Base-by-base conservation (phyloP, 1,140 invertebrate species). In the Lepeophtheirus salmonis region DNA sequence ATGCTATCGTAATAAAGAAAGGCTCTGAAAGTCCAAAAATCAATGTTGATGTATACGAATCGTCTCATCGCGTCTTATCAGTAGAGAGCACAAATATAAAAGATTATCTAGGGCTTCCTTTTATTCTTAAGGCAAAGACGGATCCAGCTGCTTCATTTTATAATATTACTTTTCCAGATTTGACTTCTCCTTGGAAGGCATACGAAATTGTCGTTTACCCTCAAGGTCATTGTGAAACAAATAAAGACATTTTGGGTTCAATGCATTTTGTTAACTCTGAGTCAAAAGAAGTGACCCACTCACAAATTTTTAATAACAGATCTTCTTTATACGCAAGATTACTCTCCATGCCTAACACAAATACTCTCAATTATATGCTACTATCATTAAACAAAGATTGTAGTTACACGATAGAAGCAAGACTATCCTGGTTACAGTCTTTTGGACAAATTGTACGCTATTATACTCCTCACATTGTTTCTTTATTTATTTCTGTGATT, bases 1-100 rank as follows among this genome's bases (percentile, higher is more conserved):
- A 87, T 22, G 67, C 86, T 41, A 71, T 88, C 0, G 77, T 76
- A 66, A 74, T 86, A 21, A 73, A 78, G 26, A 75, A 78, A 2
- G 76, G 77, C 0, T 70, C 68, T 49, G 75, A 78, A 66, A 74
- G 73, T 65, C 79, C 81, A 72, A 70, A 69, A 71, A 25, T 24
- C 16, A 25, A 23, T n/a, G 12, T 81, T 1, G 83, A 84, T 66
- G 73, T 80, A 20, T 78, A 81, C 67, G 74, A 75, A 63, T 69
- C 73, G 51, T 68, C 67, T 6, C 76, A 78, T 6, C 72, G 6
- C n/a, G n/a, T 10, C n/a, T n/a, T 41, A 41, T 10, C n/a, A 41
- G 30, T 41, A 41, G n/a, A 41, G n/a, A 41, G 6, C 6, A 10
- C 30, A 6, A 41, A 41, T 10, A n/a, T 41, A n/a, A n/a, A 41